Evolutionary conservation across 2,797 vertebrate genomes (phyloP).

Genomic region (Diceros bicornis): DNA sequence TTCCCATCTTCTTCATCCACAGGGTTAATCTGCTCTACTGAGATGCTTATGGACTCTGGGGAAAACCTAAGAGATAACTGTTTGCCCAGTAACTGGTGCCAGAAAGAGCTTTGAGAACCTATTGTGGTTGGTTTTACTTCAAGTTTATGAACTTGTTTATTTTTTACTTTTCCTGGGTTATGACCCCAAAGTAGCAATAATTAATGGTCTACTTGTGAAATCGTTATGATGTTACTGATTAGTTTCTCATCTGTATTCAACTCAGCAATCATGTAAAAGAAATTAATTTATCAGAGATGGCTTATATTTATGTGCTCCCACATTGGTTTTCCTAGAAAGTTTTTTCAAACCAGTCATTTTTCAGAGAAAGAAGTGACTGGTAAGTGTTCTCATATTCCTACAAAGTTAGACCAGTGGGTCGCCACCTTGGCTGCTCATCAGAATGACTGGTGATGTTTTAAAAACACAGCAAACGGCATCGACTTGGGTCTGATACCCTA

Average conservation of each 20-base stretch:
- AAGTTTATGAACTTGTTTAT: background rate
- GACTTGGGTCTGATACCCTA: background rate
- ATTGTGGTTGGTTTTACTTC: background rate
- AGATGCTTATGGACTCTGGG: background rate
- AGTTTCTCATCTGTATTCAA: background rate
- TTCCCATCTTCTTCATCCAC: background rate
- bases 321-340: background rate
- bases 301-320: background rate
- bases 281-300: background rate
- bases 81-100: background rate
- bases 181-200: background rate
- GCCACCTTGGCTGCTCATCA: fast-evolving
- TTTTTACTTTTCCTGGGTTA: background rate
- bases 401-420: background rate
- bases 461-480: background rate
- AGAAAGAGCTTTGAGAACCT: background rate
- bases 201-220: background rate
- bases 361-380: background rate
- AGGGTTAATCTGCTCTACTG: no score
- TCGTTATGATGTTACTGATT: fast-evolving
- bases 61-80: background rate
- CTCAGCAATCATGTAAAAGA: fast-evolving
- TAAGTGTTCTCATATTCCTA: background rate
- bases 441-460: background rate
- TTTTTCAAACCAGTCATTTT: background rate